Evolutionary conservation across 2,888 invertebrate species (phyloP), one percentile per base, ranked within the genome.

Genomic region (Agrochola litura): DNA sequence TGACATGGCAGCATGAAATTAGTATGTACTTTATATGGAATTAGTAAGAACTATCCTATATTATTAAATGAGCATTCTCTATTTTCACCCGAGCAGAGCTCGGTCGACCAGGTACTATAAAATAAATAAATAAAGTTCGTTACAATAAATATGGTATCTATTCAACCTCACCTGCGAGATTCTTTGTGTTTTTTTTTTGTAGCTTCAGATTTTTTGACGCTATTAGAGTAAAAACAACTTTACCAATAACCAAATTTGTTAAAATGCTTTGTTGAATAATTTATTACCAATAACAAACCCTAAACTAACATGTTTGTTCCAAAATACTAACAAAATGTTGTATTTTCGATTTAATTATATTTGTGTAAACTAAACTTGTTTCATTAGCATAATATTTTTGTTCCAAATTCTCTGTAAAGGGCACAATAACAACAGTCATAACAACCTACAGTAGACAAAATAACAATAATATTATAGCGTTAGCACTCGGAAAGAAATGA

Each of bases 321-420:
- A n/a, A 14, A 19, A 61, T 16, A 46, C 14, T 6, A 80, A 81
- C 3, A 81, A 54, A 41, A 52, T 30, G 0, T 22, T 72, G 25
- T 73, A 22, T 52, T 10, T 54, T n/a, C 5, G 10, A 43, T 16
- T 41, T 43, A 4, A 30, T 73, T 43, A 25, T 41, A 43, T 54
- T 54, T 43, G 25, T 73, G 25, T n/a, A n/a, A n/a, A n/a, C n/a
- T n/a, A n/a, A n/a, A 30, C 16, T 52, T 30, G 14, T 54, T 61
- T 14, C n/a, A 46, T 56, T 16, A 63, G 2, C 6, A 68, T 41
- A 43, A 49, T 72, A 41, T 56, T 37, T 14, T 10, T 9, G 4
- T 22, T 37, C 4, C 8, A 61, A 81, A 10, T 72, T 46, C 10
- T 22, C 41, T 61, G 12, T 37, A 61, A 73, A 72, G 52, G 46